Evolutionary conservation across 1,140 invertebrate species (phyloP).

Genomic region (Hesperophylax magnus): DNA sequence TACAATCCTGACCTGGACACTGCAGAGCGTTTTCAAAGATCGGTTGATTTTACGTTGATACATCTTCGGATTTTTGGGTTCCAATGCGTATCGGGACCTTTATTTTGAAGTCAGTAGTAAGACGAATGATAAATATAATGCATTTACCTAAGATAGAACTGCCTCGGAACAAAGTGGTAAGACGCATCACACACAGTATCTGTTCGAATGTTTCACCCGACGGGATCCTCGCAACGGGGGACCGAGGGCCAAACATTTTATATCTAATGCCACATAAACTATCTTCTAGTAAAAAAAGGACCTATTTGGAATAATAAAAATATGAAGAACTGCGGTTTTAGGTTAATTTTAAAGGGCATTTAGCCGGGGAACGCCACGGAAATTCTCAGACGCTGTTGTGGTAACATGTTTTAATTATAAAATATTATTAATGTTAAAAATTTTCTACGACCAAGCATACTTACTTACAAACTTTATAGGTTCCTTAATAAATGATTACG

Average conservation of each 20-base stretch:
- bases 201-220: conserved; percentile 52
- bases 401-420: conserved; percentile 13
- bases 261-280: conserved; percentile 54
- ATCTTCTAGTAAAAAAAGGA: conserved; percentile 52
- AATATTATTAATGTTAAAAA: not conserved
- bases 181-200: conserved; percentile 47
- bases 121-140: conserved; percentile 53
- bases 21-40: too few species aligned
- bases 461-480: not conserved
- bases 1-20: too few species aligned
- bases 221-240: conserved; percentile 50
- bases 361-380: not conserved
- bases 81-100: not conserved
- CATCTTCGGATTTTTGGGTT: too few species aligned
- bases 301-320: conserved; percentile 46
- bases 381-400: not conserved
- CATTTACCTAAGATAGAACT: conserved; percentile 51
- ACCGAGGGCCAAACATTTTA: conserved; percentile 48
- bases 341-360: conserved; percentile 10
- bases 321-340: conserved; percentile 12
- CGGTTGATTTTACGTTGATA: too few species aligned
- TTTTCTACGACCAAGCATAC: not conserved
- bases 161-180: conserved; percentile 28
- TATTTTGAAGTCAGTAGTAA: conserved; percentile 45
- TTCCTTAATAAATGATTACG: not conserved